Evolutionary conservation across 2,113 vertebrate species (phyloP).

Genomic region (Amia ocellicauda): DNA sequence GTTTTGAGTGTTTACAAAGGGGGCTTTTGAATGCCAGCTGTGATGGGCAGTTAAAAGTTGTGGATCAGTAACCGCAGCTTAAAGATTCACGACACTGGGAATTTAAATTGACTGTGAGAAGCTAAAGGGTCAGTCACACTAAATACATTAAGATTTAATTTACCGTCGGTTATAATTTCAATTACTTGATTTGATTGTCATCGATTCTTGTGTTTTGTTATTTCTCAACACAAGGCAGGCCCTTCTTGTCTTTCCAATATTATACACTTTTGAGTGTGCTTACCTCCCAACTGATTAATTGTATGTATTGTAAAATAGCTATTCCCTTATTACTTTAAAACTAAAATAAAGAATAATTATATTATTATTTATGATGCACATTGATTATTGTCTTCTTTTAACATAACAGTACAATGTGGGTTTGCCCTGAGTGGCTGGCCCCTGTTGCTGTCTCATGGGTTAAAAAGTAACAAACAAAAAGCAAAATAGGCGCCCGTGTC

Average conservation of each 20-base stretch:
- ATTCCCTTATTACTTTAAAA: too few species aligned
- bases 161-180: not conserved
- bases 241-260: too few species aligned
- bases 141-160: not conserved
- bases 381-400: too few species aligned
- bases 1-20: not conserved
- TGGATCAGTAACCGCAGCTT: not conserved
- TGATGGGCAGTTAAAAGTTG: not conserved
- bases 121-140: not conserved
- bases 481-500: not conserved
- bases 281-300: too few species aligned
- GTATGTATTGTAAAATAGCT: too few species aligned
- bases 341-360: too few species aligned
- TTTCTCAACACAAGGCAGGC: too few species aligned
- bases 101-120: not conserved
- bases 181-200: constrained; percentile 4
- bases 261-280: too few species aligned
- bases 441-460: not conserved
- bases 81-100: not conserved
- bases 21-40: not conserved
- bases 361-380: too few species aligned
- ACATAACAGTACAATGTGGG: too few species aligned
- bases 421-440: too few species aligned
- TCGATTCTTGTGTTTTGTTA: too few species aligned
- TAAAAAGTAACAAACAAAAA: not conserved